These are phyloP conservation scores for Brachyptera putata DNA, from an alignment of 2,888 invertebrate species.

Conservation along the genomic window DNA sequence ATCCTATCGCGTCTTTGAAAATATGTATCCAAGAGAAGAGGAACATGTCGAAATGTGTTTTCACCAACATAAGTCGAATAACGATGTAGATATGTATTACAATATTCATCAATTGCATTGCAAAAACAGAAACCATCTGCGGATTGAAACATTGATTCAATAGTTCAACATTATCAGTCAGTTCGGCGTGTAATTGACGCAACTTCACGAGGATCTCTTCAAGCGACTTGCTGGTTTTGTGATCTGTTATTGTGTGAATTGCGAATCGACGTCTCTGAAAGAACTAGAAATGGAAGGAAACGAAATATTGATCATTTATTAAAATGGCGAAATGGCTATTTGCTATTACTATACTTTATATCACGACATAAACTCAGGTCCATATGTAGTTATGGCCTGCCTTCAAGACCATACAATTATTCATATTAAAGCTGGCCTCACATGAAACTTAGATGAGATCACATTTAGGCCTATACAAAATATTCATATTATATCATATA, in stretches of 20 bases:
- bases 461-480: too few species aligned
- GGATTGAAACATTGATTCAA: neutral
- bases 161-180: neutral
- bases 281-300: neutral
- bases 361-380: too few species aligned
- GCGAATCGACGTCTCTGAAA: neutral
- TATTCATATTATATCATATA: too few species aligned
- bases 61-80: neutral
- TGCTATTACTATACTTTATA: too few species aligned
- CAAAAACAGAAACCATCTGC: neutral
- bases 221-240: neutral
- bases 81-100: slow-evolving; percentile 5
- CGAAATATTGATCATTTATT: too few species aligned
- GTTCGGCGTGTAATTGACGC: neutral
- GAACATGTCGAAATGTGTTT: neutral
- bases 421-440: too few species aligned
- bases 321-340: too few species aligned
- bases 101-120: neutral
- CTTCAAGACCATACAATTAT: too few species aligned
- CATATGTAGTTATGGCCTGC: too few species aligned
- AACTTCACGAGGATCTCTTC: neutral
- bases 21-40: neutral
- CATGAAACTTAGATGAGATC: too few species aligned
- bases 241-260: too few species aligned
- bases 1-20: neutral